These are phyloP conservation scores for Gerris lacustris DNA, from an alignment of 2,888 invertebrate species.

Conservation along the genomic window DNA sequence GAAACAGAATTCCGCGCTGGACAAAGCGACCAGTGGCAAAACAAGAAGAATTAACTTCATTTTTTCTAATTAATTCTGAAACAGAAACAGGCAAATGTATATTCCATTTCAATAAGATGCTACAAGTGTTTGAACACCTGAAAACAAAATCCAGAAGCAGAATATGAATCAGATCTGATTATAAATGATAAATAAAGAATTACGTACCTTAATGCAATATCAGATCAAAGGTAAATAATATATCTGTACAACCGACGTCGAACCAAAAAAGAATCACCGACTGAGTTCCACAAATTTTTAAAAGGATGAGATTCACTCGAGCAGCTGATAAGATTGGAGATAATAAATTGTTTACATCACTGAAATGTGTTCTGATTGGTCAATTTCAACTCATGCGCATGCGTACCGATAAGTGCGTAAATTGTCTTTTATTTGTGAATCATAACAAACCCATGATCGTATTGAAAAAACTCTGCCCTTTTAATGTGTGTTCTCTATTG, in stretches of 20 bases:
- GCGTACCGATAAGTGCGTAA: conserved; percentile 5
- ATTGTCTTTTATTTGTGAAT: background rate
- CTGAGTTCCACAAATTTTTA: background rate
- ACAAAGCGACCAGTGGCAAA: conserved; percentile 36
- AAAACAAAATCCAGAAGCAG: no score
- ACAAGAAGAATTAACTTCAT: conserved; percentile 36
- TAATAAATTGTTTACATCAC: background rate
- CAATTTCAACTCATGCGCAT: background rate
- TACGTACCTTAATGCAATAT: no score
- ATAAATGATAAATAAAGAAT: no score
- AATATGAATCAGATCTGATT: no score
- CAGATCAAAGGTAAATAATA: no score
- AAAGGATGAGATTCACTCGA: no score
- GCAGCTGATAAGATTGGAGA: background rate
- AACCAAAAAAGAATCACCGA: background rate
- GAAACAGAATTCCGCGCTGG: conserved; percentile 49
- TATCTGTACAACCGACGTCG: no score
- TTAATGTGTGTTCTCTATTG: background rate
- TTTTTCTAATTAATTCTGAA: background rate
- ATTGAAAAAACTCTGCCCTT: background rate
- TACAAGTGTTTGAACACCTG: no score
- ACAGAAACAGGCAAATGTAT: background rate
- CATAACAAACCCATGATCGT: background rate
- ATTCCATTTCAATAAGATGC: background rate
- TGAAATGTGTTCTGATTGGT: background rate